Evolutionary conservation across 2,888 invertebrate species (phyloP).

Genomic region (Ferdinandea cuprea): DNA sequence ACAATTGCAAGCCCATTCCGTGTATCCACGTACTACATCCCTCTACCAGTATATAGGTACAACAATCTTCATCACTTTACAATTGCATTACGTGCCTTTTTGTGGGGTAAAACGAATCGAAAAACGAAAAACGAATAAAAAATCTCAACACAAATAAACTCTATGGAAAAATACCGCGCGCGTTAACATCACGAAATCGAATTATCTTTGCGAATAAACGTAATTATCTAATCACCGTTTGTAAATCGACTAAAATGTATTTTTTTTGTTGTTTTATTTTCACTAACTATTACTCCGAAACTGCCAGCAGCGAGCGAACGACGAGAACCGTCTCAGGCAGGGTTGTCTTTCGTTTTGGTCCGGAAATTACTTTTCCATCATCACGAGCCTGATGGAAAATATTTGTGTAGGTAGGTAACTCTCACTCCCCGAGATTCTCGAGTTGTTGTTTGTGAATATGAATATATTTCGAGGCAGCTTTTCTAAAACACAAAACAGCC

Average conservation of each 20-base stretch:
- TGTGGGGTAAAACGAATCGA: conserved; percentile 3
- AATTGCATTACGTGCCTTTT: conserved; percentile 32
- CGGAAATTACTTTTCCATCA: conserved; percentile 73
- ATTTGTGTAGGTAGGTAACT: too few relatives aligned
- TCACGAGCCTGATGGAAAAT: conserved; percentile 54
- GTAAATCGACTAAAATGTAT: conserved; percentile 51
- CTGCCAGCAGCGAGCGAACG: too few relatives aligned
- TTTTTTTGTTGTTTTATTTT: conserved; percentile 40
- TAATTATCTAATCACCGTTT: conserved; percentile 73
- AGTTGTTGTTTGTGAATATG: conserved; percentile 50
- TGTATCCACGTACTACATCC: conserved; percentile 27
- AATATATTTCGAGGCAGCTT: conserved; percentile 32
- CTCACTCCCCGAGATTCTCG: conserved; percentile 27
- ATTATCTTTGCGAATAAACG: conserved; percentile 65
- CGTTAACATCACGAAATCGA: conserved; percentile 58
- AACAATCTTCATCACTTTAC: conserved; percentile 41
- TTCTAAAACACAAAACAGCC: conserved; percentile 35
- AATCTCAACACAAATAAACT: conserved; percentile 14
- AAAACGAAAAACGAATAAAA: conserved; percentile 5
- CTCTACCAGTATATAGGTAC: conserved; percentile 43
- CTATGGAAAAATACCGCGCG: conserved; percentile 10
- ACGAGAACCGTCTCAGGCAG: conserved; percentile 29
- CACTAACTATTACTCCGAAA: conserved; percentile 26
- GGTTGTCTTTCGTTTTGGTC: conserved; percentile 48
- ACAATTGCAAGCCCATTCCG: too few relatives aligned